Base-by-base conservation (phyloP, 1,140 invertebrate genomes). In the Spodoptera frugiperda region DNA sequence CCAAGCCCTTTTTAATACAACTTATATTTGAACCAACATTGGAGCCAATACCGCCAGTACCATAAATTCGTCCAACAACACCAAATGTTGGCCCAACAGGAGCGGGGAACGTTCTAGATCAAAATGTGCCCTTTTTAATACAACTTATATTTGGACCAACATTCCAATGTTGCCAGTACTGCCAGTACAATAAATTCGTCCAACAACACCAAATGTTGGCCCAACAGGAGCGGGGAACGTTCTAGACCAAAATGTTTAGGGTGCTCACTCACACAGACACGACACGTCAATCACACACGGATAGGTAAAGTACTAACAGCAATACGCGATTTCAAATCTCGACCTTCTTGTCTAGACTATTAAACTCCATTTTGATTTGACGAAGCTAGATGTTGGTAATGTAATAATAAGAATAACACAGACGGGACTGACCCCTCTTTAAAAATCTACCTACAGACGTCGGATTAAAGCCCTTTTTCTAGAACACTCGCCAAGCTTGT, bases 321-420 rank as follows among this genome's bases (percentile, higher is more conserved):
- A 25, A 1, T 30, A 57, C 54, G 30, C 11, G 21, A 11, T 57
- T 57, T 57, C 54, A 30, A 57, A 11, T 57, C 54, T 57, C 54
- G 54, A 57, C 54, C 54, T 57, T 57, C 25, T 30, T 21, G 8
- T 30, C 12, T 25, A 30, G 54, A 25, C 6, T 55, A 11, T 14
- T 30, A 57, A 57, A 30, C 11, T 30, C 11, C 12, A 0, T 57
- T 57, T 57, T 57, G 6, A 57, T 57, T 6, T 25, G 33, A 8
- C 33, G 9, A 39, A 10, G 21, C 21, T 14, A 25, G 21, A 57
- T 25, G 3, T 57, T 57, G 17, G 54, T 25, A 55, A 55, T 4
- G 19, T 55, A 57, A 57, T 57, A 57, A 57, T 57, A 57, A 25
- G 33, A 39, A 39, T 39, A 39, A 39, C 33, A 39, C 21, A 57